phyloP scores from a whole-genome alignment of 2,797 vertebrate genomes.

The Spondyliosoma cantharus region DNA sequence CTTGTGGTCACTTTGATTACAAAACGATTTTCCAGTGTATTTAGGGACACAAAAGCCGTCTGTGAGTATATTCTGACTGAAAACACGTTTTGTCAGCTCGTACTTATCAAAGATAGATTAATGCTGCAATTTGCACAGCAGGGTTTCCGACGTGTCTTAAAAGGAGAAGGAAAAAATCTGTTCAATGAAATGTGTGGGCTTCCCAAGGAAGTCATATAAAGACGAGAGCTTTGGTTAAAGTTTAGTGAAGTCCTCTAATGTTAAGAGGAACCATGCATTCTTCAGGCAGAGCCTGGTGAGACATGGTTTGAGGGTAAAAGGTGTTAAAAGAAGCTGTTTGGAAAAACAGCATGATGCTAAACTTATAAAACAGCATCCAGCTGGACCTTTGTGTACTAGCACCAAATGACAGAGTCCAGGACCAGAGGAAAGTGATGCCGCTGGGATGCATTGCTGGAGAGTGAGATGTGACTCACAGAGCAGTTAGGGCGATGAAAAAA shows the following conservation, averaged over 20 bases:
- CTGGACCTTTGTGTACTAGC: conserved; percentile 47
- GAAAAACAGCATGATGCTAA: conserved; percentile 56
- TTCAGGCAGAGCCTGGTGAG: conserved; percentile 47
- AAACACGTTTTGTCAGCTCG: conserved; percentile 53
- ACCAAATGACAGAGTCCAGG: conserved; percentile 67
- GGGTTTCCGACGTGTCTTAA: conserved; percentile 25
- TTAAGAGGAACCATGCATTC: conserved; percentile 52
- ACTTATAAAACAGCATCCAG: conserved; percentile 64
- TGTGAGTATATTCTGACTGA: conserved; percentile 39
- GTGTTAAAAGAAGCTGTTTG: conserved; percentile 49
- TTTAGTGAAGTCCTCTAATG: conserved; percentile 44
- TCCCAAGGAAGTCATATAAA: conserved; percentile 50
- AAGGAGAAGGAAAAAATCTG: conserved; percentile 39
- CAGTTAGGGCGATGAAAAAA: conserved; percentile 56
- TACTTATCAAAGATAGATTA: conserved; percentile 39
- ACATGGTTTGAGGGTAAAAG: conserved; percentile 51
- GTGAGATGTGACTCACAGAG: conserved; percentile 71
- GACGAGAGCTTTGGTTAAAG: conserved; percentile 35
- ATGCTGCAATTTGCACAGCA: conserved; percentile 35
- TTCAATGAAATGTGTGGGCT: conserved; percentile 42
- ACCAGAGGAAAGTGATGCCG: conserved; percentile 61
- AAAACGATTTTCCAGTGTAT: conserved; percentile 58
- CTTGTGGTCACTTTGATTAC: conserved; percentile 60
- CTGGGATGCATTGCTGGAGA: conserved; percentile 62
- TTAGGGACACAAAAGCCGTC: conserved; percentile 55